Evolutionary conservation across 2,888 invertebrate genomes (phyloP).

Genomic region (Melanophora roralis): DNA sequence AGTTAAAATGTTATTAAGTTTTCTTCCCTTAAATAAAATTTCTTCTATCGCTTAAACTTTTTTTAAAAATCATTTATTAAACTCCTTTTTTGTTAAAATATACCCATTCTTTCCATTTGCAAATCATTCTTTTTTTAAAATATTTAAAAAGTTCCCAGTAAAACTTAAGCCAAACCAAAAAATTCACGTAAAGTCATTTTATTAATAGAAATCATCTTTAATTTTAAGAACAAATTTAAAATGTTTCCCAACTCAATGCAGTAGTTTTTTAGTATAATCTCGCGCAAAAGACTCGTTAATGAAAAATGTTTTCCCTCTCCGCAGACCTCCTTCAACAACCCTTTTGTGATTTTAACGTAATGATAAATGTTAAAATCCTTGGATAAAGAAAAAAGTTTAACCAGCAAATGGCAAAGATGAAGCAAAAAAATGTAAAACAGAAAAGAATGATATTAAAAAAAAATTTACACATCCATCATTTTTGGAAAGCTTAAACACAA

Average conservation of each 20-base stretch:
- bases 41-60: no score
- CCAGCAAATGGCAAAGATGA: slow-evolving; percentile 26
- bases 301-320: neutral
- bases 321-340: neutral
- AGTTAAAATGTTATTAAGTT: no score
- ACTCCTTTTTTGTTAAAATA: no score
- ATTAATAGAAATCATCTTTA: slow-evolving; percentile 8
- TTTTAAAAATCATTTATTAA: no score
- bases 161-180: no score
- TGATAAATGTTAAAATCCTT: slow-evolving; percentile 23
- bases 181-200: neutral
- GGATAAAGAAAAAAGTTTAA: slow-evolving; percentile 37
- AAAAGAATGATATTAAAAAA: neutral
- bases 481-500: slow-evolving; percentile 33
- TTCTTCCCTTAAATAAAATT: no score
- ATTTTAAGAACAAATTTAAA: slow-evolving; percentile 3
- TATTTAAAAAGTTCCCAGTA: no score
- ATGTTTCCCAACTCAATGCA: neutral
- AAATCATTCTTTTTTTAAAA: no score
- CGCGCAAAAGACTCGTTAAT: neutral
- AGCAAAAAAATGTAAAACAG: neutral
- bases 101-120: no score
- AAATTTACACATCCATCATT: slow-evolving; percentile 53
- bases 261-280: neutral
- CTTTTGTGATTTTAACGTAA: neutral